Evolutionary conservation across 2,888 invertebrate genomes (phyloP), one percentile per base, ranked within the genome.

Genomic region (Cryptocephalus moraei): DNA sequence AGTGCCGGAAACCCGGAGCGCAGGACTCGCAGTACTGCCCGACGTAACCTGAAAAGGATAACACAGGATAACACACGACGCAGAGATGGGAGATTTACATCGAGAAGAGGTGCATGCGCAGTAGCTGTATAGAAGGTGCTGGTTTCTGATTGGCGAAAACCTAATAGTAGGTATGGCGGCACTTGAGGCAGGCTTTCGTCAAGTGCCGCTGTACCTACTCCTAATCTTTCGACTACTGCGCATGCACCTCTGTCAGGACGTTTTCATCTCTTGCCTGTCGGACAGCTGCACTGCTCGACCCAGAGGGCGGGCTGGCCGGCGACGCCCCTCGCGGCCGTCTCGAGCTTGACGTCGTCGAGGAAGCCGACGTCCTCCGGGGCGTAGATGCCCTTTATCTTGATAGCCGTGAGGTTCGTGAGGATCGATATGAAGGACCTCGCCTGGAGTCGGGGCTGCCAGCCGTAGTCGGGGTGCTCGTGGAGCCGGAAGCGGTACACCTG

Each of bases 1-100:
- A 89, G 57, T 97, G 91, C 42, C 93, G 84, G 67, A 82, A 99
- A 1, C 95, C 95, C 0, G 95, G 91, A 0, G 89, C 90, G 66
- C 99, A 99, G 1, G 92, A 92, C 70, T 99, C 97, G 64, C 99
- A 99, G 69, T 91, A 95, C 70, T 96, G 94, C 0, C 96, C 93
- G 1, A 93, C 82, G 56, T 91, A 93, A 45, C 69, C 69, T 67
- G 47, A 32, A 57, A 56, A 36, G n/a, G n/a, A n/a, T n/a, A n/a
- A n/a, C n/a, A n/a, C n/a, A n/a, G n/a, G n/a, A n/a, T n/a, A n/a
- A n/a, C n/a, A n/a, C n/a, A n/a, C n/a, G n/a, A n/a, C n/a, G n/a
- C n/a, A n/a, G n/a, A n/a, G n/a, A n/a, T n/a, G n/a, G n/a, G n/a
- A n/a, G n/a, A n/a, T n/a, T n/a, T n/a, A n/a, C n/a, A n/a, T n/a